Percentiles rank a stretch among this genome's conserved stretches.
phyloP scores from a whole-genome alignment of 2,797 vertebrate species.

The Phrynocephalus forsythii region DNA sequence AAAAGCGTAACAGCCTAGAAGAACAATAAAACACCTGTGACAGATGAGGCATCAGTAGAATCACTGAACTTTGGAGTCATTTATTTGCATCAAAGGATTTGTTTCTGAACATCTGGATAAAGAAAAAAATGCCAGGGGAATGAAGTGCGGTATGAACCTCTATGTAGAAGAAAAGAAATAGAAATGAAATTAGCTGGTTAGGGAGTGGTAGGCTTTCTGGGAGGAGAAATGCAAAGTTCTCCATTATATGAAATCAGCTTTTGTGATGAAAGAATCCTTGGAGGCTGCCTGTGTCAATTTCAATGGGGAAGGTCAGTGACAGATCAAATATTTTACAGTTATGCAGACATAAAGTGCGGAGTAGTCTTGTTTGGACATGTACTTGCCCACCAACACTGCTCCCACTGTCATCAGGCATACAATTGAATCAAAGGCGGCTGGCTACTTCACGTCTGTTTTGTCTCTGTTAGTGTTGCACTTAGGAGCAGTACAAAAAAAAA shows the following conservation, averaged over 20 bases:
- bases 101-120: slow-evolving; percentile 25
- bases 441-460: too few species aligned
- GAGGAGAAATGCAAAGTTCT: slow-evolving; percentile 19
- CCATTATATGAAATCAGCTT: not conserved
- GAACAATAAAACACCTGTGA: slow-evolving; percentile 19
- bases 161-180: not conserved
- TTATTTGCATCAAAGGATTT: slow-evolving; percentile 19
- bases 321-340: not conserved
- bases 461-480: too few species aligned
- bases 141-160: slow-evolving; percentile 6
- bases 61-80: slow-evolving; percentile 12
- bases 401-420: not conserved
- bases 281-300: not conserved
- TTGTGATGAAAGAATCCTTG: not conserved
- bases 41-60: slow-evolving; percentile 12
- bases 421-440: too few species aligned
- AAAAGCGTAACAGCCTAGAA: slow-evolving; percentile 15
- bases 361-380: not conserved
- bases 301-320: not conserved
- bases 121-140: slow-evolving; percentile 25
- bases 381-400: too few species aligned
- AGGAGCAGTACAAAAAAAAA: too few species aligned
- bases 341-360: not conserved
- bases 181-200: slow-evolving; percentile 15
- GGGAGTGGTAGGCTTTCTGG: not conserved